phyloP scores from a whole-genome alignment of 2,888 invertebrate species.

The Lysandra bellargus region DNA sequence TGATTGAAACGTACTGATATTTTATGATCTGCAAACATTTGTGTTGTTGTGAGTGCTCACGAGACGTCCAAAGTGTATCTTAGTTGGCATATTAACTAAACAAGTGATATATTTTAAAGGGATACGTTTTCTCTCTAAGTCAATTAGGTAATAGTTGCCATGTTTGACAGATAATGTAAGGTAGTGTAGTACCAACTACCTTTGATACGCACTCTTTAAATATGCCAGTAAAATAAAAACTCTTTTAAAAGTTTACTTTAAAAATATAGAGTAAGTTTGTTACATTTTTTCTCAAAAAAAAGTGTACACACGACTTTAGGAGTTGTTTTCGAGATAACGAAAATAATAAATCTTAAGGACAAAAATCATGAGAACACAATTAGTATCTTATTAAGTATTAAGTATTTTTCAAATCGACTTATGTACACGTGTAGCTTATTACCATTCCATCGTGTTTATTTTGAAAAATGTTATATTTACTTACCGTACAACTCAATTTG shows the following conservation, averaged over 20 bases:
- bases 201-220: no score
- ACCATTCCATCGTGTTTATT: background rate
- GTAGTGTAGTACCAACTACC: no score
- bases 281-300: no score
- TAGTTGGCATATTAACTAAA: background rate
- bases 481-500: background rate
- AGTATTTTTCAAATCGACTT: background rate
- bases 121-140: no score
- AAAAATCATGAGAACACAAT: background rate
- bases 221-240: no score
- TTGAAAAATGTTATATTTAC: background rate
- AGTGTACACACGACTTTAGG: background rate
- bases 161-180: no score
- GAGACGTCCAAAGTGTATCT: background rate
- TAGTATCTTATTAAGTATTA: background rate
- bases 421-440: background rate
- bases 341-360: background rate
- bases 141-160: no score
- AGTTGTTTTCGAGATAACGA: background rate
- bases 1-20: background rate
- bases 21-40: background rate
- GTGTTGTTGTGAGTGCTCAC: no score
- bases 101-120: no score
- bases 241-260: no score
- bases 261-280: no score